Percentiles rank a stretch among this genome's conserved stretches.
These are phyloP conservation scores for Lophius americanus DNA, from an alignment of 2,797 vertebrate species.

Conservation along the genomic window DNA sequence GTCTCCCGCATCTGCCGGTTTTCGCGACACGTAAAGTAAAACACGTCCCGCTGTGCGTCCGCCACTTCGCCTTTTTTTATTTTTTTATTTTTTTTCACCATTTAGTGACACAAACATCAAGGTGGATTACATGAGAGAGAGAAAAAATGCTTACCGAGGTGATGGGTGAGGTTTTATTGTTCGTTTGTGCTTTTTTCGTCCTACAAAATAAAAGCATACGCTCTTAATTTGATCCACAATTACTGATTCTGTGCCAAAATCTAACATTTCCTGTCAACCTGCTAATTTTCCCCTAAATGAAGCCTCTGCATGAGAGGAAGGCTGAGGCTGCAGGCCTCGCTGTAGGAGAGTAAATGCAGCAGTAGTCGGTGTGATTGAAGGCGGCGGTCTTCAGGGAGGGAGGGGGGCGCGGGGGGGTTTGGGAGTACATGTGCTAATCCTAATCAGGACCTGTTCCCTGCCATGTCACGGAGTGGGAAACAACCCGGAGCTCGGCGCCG, in stretches of 20 bases:
- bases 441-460: slow-evolving; percentile 84
- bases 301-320: slow-evolving; percentile 40
- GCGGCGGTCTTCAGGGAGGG: slow-evolving; percentile 75
- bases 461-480: slow-evolving; percentile 82
- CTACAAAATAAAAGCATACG: not conserved
- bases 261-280: not conserved
- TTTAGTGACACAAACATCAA: slow-evolving; percentile 70
- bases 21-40: slow-evolving; percentile 72
- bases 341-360: slow-evolving; percentile 51
- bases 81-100: slow-evolving; percentile 43
- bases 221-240: not conserved
- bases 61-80: slow-evolving; percentile 13
- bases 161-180: slow-evolving; percentile 4
- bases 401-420: too few species aligned
- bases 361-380: slow-evolving; percentile 73
- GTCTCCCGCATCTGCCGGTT: slow-evolving; percentile 69
- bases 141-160: slow-evolving; percentile 40
- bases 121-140: slow-evolving; percentile 48
- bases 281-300: slow-evolving; percentile 11
- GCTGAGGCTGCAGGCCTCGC: slow-evolving; percentile 35
- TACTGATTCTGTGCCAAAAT: not conserved
- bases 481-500: slow-evolving; percentile 70
- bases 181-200: not conserved
- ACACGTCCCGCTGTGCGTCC: slow-evolving; percentile 47
- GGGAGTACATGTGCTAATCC: slow-evolving; percentile 80